Percentiles rank a stretch among this genome's conserved stretches.
phyloP scores from a whole-genome alignment of 2,797 vertebrate genomes.

The Parotocinclus haroldoi region DNA sequence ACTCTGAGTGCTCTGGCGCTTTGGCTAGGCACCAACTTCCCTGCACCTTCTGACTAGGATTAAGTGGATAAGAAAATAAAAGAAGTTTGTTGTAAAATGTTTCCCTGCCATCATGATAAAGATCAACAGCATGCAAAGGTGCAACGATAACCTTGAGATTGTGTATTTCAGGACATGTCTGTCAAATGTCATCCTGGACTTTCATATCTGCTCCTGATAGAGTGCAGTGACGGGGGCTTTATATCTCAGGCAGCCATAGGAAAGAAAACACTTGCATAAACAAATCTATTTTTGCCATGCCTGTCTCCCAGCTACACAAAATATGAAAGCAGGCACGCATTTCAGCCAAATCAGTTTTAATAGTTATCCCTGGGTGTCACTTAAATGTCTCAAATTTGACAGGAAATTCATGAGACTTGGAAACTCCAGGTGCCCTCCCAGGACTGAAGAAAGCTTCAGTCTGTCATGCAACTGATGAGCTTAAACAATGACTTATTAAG shows the following conservation, averaged over 20 bases:
- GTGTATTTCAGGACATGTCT: conserved; percentile 30
- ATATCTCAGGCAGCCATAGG: conserved; percentile 30
- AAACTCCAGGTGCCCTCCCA: conserved; percentile 39
- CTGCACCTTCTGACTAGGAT: too few relatives aligned
- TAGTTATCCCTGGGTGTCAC: conserved; percentile 58
- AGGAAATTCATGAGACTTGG: conserved; percentile 50
- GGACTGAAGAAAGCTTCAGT: conserved; percentile 29
- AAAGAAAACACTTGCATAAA: conserved; percentile 45
- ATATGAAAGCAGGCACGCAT: conserved; percentile 49
- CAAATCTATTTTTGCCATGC: conserved; percentile 40
- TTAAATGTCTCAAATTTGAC: conserved; percentile 58
- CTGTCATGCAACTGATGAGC: conserved; percentile 63
- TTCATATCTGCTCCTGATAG: conserved; percentile 30
- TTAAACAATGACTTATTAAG: conserved; percentile 66
- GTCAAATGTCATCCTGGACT: conserved; percentile 27
- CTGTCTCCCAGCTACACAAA: conserved; percentile 51
- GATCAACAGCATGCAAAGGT: conserved; percentile 1
- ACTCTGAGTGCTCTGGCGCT: too few relatives aligned
- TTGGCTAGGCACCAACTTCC: too few relatives aligned
- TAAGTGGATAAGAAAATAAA: too few relatives aligned
- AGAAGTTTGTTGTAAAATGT: neutral
- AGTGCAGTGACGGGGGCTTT: conserved; percentile 34
- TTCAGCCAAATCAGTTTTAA: conserved; percentile 52
- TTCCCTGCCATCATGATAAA: neutral
- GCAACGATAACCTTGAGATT: conserved; percentile 1